These are phyloP conservation scores for Anhinga anhinga DNA, from an alignment of 2,113 vertebrate genomes.

Conservation along the genomic window DNA sequence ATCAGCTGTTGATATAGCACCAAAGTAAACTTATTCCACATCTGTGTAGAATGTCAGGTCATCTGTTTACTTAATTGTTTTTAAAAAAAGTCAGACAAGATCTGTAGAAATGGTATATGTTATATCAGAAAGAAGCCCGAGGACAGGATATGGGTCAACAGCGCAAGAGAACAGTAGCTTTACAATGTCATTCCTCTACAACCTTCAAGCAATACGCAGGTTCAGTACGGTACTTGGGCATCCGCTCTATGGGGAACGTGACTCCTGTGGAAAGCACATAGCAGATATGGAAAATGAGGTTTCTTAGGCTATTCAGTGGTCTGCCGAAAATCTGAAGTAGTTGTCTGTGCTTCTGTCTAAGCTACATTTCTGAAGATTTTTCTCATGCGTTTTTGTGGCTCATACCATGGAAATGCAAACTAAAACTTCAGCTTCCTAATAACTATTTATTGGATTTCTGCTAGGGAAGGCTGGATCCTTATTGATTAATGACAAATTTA, in stretches of 20 bases:
- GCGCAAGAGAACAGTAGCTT: background rate
- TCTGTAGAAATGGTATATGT: background rate
- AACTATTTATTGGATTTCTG: background rate
- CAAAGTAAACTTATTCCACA: background rate
- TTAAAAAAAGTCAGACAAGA: background rate
- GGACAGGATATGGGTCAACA: background rate
- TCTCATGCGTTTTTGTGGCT: background rate
- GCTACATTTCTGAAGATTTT: background rate
- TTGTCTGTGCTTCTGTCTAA: background rate
- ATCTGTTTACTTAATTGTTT: background rate
- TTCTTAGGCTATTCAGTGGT: background rate
- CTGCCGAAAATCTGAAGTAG: background rate
- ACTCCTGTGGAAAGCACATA: background rate
- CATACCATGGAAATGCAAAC: background rate
- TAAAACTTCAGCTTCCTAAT: background rate
- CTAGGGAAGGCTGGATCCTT: background rate
- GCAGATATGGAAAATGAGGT: background rate
- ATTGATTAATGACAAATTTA: background rate
- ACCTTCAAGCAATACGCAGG: fast-evolving
- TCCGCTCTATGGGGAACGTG: background rate
- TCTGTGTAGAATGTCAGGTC: no score
- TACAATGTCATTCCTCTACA: background rate
- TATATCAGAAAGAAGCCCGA: background rate
- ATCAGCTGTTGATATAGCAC: background rate
- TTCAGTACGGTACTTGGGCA: background rate